phyloP scores from a whole-genome alignment of 2,888 invertebrate genomes.

The Hydrotaea diabolus region DNA sequence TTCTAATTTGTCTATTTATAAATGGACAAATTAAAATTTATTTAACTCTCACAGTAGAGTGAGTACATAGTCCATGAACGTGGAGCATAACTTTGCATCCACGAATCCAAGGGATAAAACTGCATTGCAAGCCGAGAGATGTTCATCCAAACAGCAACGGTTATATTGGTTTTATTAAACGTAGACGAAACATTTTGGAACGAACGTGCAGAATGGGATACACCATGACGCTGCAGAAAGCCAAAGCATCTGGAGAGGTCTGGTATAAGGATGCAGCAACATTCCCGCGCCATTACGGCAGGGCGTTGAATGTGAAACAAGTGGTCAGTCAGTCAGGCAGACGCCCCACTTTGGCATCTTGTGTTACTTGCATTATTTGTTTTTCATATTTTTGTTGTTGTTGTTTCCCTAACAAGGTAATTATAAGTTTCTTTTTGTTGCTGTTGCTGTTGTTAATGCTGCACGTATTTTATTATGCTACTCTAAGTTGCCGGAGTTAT shows the following conservation, averaged over 20 bases:
- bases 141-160: not conserved
- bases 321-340: constrained; percentile 8
- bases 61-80: not conserved
- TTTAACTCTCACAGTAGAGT: constrained; percentile 45
- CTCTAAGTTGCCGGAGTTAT: constrained; percentile 39
- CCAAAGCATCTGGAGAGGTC: not conserved
- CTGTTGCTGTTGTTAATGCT: constrained; percentile 35
- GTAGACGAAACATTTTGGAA: not conserved
- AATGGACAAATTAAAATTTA: constrained; percentile 50
- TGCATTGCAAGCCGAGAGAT: not conserved
- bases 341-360: constrained; percentile 2
- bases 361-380: not conserved
- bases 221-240: not conserved
- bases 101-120: not conserved
- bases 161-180: not conserved
- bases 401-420: constrained; percentile 47
- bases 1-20: constrained; percentile 57
- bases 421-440: constrained; percentile 53
- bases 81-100: not conserved
- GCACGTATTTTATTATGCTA: constrained; percentile 49
- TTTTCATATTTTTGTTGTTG: constrained; percentile 12
- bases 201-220: not conserved
- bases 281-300: not conserved
- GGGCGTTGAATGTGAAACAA: not conserved
- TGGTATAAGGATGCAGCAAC: not conserved